Evolutionary conservation across 2,113 vertebrate genomes (phyloP).

Genomic region (Cervus canadensis): DNA sequence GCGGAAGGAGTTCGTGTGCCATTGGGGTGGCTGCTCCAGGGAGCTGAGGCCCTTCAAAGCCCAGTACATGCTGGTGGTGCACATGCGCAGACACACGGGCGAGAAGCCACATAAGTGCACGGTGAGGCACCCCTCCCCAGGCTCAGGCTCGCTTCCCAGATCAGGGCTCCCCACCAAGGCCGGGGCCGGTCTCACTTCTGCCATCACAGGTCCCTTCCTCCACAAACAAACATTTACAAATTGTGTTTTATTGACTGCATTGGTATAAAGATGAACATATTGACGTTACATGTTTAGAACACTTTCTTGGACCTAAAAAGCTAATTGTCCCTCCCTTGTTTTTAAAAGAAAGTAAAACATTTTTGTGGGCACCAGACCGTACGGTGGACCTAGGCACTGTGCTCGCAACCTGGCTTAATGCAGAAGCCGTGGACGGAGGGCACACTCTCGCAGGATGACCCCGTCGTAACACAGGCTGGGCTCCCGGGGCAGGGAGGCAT

Average conservation of each 20-base stretch:
- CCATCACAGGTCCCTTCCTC: not conserved
- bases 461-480: not conserved
- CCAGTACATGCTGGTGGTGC: constrained; percentile 99
- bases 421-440: not conserved
- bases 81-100: constrained; percentile 97
- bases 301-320: not conserved
- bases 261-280: not conserved
- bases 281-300: not conserved
- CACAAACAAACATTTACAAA: not conserved
- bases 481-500: too few relatives aligned
- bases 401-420: not conserved
- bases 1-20: constrained; percentile 99
- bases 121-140: constrained; percentile 80
- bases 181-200: not conserved
- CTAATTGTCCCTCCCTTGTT: not conserved
- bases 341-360: constrained; percentile 20
- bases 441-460: not conserved
- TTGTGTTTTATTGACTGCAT: not conserved
- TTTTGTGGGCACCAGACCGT: not conserved
- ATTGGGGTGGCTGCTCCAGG: constrained; percentile 95
- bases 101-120: constrained; percentile 99
- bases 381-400: not conserved
- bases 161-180: not conserved
- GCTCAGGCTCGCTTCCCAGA: not conserved
- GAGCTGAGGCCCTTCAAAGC: constrained; percentile 98